Evolutionary conservation across 2,797 vertebrate genomes (phyloP), one percentile per base, ranked within the genome.

Genomic region (Coregonus ussuriensis): DNA sequence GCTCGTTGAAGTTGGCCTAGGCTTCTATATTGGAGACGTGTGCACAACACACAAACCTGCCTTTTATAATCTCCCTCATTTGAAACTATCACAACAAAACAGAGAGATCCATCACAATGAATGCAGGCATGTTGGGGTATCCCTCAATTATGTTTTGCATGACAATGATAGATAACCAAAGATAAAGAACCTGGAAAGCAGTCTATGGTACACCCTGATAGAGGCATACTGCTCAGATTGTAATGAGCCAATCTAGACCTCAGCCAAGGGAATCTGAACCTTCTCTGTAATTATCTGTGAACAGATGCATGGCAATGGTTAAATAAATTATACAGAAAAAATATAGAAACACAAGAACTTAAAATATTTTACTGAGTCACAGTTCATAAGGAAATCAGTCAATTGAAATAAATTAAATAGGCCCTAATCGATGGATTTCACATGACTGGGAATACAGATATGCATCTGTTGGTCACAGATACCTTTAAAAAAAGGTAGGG

Each of bases 111-210:
- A 37, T 37, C 84, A 84, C 80, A 87, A 82, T 91, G 80, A 79
- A 79, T 83, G 80, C 35, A 37, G 35, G 85, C 74, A 80, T 85
- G 35, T 37, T 6, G 35, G 35, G 4, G 35, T 37, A 37, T n/a
- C 35, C 35, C 35, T 37, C 35, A 37, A 37, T 37, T 25, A 25
- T 25, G 25, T 25, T 25, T 25, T 25, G 25, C 25, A 25, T 25
- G 25, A 25, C 25, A 25, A 25, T 25, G 35, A 37, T 4, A 33
- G 33, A 86, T 77, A 82, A 69, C 9, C 79, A 35, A 77, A 83
- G 75, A 89, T 87, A 92, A 91, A 88, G 71, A 74, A 73, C 74
- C 68, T 62, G 56, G 63, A 84, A 59, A 59, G 54, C 54, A 59
- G 16, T n/a, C 54, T 13, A 21, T 6, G 0, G 21, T 62, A 59